phyloP scores from a whole-genome alignment of 2,888 invertebrate species.

The Ceraclea dissimilis region DNA sequence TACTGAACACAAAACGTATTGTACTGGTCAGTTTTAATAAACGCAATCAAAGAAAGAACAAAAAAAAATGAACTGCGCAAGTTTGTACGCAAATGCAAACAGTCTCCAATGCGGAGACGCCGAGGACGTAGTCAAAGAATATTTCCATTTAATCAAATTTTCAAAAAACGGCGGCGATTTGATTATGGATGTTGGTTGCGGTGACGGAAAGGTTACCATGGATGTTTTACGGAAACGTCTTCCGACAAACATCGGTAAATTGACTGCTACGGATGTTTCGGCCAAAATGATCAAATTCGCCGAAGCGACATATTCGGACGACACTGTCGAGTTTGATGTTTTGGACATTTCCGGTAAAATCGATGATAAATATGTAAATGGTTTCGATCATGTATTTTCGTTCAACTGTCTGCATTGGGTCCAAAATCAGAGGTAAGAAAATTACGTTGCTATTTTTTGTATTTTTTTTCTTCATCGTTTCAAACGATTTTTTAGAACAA shows the following conservation, averaged over 20 bases:
- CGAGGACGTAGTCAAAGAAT: conserved; percentile 56
- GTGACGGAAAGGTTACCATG: conserved; percentile 62
- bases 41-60: background rate
- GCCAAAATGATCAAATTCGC: conserved; percentile 64
- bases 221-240: conserved; percentile 56
- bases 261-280: conserved; percentile 64
- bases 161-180: conserved; percentile 40
- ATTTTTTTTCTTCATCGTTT: background rate
- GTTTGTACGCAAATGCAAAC: conserved; percentile 60
- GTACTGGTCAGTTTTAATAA: conserved; percentile 26
- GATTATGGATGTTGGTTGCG: conserved; percentile 68
- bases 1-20: background rate
- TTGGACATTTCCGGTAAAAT: conserved; percentile 53
- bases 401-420: conserved; percentile 79
- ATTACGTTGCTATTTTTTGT: background rate
- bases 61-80: conserved; percentile 51
- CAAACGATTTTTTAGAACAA: background rate
- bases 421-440: conserved; percentile 57
- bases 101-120: conserved; percentile 62
- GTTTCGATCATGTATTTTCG: conserved; percentile 64
- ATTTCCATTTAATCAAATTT: conserved; percentile 51
- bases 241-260: conserved; percentile 42
- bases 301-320: conserved; percentile 42
- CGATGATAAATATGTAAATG: conserved; percentile 40
- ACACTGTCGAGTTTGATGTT: conserved; percentile 41